Percentiles rank a stretch among this genome's conserved stretches.
phyloP scores from a whole-genome alignment of 2,888 invertebrate species.

The Leucania comma region DNA sequence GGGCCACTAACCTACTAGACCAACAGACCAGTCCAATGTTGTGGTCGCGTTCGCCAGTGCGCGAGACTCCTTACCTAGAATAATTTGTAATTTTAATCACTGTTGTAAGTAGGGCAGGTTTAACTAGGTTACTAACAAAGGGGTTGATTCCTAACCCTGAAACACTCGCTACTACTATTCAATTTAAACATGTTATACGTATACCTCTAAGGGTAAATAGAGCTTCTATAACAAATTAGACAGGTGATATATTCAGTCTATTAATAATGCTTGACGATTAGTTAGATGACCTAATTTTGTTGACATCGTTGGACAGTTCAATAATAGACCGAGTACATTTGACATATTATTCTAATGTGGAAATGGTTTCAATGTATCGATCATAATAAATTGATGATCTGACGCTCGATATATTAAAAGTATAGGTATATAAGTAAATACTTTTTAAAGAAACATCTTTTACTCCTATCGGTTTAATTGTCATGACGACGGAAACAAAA shows the following conservation, averaged over 20 bases:
- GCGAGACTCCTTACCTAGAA: conserved; percentile 34
- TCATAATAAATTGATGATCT: not conserved
- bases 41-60: not conserved
- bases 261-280: conserved; percentile 23
- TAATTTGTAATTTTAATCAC: conserved; percentile 72
- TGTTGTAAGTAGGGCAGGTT: conserved; percentile 52
- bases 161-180: conserved; percentile 49
- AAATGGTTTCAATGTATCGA: not conserved
- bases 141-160: conserved; percentile 61
- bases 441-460: not conserved
- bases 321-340: conserved; percentile 9
- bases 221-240: conserved; percentile 22
- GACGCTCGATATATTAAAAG: not conserved
- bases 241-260: conserved; percentile 22
- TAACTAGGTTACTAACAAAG: conserved; percentile 65
- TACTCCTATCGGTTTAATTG: not conserved
- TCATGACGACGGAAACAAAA: not conserved
- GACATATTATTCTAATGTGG: conserved; percentile 3
- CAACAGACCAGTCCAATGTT: too few relatives aligned
- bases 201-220: conserved; percentile 14
- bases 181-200: conserved; percentile 34
- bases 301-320: conserved; percentile 18
- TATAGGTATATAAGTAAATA: not conserved
- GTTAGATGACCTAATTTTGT: conserved; percentile 24
- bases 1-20: too few relatives aligned